phyloP scores from a whole-genome alignment of 2,888 invertebrate genomes.

The Eilema griseolum region DNA sequence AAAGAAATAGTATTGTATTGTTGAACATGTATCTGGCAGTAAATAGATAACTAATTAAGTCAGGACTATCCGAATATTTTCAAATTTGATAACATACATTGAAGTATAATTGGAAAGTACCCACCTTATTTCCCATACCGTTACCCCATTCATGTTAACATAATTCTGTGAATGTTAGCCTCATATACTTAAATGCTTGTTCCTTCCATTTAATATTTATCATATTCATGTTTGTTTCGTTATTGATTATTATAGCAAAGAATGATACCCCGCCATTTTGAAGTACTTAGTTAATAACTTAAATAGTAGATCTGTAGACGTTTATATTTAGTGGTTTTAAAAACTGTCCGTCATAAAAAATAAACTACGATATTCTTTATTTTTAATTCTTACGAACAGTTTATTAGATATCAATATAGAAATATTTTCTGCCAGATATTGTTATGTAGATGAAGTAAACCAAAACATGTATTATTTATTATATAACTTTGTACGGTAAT shows the following conservation, averaged over 20 bases:
- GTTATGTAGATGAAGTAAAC: slow-evolving; percentile 2
- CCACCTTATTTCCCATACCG: not conserved
- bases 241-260: not conserved
- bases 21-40: slow-evolving; percentile 50
- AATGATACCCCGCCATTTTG: not conserved
- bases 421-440: slow-evolving; percentile 54
- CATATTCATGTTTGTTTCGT: not conserved
- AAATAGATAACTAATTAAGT: slow-evolving; percentile 30
- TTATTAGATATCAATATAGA: not conserved
- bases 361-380: not conserved
- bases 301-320: not conserved
- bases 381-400: not conserved
- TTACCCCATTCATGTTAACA: not conserved
- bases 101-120: not conserved
- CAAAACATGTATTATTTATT: not conserved
- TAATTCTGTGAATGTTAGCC: not conserved
- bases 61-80: not conserved
- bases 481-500: not conserved
- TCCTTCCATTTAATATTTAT: not conserved
- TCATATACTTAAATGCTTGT: not conserved
- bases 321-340: not conserved
- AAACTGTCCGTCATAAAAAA: not conserved
- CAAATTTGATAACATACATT: not conserved
- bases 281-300: not conserved
- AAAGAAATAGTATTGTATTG: slow-evolving; percentile 17